Conservation (phyloP, 2,797 vertebrate genomes). For the Octomys mimax region DNA sequence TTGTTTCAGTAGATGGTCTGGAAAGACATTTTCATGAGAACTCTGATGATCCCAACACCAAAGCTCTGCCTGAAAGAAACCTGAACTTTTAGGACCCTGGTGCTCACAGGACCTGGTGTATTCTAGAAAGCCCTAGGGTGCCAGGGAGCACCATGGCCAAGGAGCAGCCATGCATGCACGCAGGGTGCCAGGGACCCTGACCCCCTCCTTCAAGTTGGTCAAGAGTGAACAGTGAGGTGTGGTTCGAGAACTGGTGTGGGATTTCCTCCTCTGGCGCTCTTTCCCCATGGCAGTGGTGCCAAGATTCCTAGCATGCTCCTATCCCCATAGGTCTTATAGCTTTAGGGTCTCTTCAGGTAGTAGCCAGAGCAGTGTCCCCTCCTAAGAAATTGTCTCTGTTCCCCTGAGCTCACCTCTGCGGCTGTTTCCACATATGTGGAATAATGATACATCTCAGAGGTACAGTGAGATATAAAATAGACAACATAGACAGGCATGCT, state of each 20-base stretch:
- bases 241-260: not conserved
- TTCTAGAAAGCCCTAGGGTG: not conserved
- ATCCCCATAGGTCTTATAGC: not conserved
- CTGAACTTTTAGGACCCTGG: not conserved
- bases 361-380: not conserved
- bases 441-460: not conserved
- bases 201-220: not conserved
- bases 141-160: not conserved
- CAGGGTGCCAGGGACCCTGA: not conserved
- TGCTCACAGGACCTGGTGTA: not conserved
- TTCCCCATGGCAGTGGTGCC: not conserved
- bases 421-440: not conserved
- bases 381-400: not conserved
- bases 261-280: not conserved
- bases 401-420: not conserved
- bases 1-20: conserved; percentile 89
- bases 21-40: conserved; percentile 60
- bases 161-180: not conserved
- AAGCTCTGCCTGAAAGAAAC: not conserved
- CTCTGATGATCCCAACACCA: not conserved
- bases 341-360: not conserved
- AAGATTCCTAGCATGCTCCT: not conserved
- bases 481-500: not conserved
- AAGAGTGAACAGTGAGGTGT: not conserved
- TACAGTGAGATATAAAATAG: conserved; percentile 3